These are phyloP conservation scores for Odontocerum albicorne DNA, from an alignment of 2,888 invertebrate genomes.

Conservation along the genomic window DNA sequence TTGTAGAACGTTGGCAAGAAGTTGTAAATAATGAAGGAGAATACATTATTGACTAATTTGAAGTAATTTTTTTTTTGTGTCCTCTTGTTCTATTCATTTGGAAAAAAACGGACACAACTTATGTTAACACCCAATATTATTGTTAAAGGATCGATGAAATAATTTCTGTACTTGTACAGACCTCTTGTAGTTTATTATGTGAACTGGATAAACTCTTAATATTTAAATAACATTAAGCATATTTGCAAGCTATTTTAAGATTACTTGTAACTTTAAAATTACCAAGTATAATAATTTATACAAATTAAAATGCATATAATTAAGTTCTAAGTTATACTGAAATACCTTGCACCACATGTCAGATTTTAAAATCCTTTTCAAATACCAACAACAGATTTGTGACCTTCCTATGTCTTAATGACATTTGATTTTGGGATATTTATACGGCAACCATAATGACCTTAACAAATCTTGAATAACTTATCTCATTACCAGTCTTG, in stretches of 20 bases:
- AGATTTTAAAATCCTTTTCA: conserved; percentile 26
- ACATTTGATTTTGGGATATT: conserved; percentile 20
- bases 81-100: too few relatives aligned
- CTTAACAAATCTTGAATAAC: conserved; percentile 30
- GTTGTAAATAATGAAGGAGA: too few relatives aligned
- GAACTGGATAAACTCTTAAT: conserved; percentile 6
- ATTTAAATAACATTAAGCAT: conserved; percentile 8
- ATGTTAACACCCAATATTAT: too few relatives aligned
- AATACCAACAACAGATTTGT: conserved; percentile 27
- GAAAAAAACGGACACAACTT: too few relatives aligned
- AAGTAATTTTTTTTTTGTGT: too few relatives aligned
- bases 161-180: neutral
- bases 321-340: conserved; percentile 17
- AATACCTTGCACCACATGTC: conserved; percentile 30
- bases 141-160: too few relatives aligned
- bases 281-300: neutral
- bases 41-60: too few relatives aligned
- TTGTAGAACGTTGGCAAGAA: too few relatives aligned
- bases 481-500: conserved; percentile 38
- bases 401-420: conserved; percentile 21
- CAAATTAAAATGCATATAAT: conserved; percentile 24
- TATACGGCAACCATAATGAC: conserved; percentile 20
- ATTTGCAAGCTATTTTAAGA: neutral
- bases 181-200: conserved; percentile 14
- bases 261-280: neutral